Evolutionary conservation across 2,888 invertebrate species (phyloP).

Genomic region (Imbricaverruca yamaguchii): DNA sequence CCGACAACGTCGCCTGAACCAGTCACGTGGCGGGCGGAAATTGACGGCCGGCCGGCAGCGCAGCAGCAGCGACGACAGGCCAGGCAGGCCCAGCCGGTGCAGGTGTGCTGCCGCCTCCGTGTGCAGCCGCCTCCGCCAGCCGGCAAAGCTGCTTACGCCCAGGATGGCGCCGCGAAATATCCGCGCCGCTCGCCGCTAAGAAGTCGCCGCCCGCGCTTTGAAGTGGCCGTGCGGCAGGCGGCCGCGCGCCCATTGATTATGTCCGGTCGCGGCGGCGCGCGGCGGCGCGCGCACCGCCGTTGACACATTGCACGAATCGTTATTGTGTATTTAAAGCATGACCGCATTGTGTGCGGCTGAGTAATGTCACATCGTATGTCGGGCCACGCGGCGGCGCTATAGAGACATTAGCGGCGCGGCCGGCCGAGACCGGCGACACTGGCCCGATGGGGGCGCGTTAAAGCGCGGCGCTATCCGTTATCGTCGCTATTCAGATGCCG

Average conservation of each 20-base stretch:
- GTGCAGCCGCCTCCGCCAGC: no score
- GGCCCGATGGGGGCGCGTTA: constrained; percentile 14
- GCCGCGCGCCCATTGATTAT: background rate
- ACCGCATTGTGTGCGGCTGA: background rate
- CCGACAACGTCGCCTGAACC: no score
- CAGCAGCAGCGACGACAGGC: no score
- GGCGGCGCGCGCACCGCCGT: background rate
- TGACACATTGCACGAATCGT: constrained; percentile 9
- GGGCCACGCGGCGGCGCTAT: background rate
- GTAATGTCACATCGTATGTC: constrained; percentile 11
- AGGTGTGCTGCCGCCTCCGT: no score
- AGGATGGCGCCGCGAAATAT: background rate
- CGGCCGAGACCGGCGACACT: background rate
- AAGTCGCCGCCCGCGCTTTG: constrained; percentile 4
- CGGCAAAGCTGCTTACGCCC: background rate
- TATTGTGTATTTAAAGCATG: constrained; percentile 11
- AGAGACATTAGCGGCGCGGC: constrained; percentile 15
- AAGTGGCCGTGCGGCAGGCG: background rate
- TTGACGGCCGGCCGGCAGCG: no score
- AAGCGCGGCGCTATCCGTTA: constrained; percentile 19
- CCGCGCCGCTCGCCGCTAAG: background rate
- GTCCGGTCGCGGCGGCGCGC: constrained; percentile 1
- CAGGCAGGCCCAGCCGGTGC: no score
- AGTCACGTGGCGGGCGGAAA: no score
- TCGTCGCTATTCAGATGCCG: background rate